Percentiles rank a stretch among this genome's conserved stretches.
Evolutionary conservation across 2,797 vertebrate species (phyloP).

Genomic region (Melanotaenia pygmaea): DNA sequence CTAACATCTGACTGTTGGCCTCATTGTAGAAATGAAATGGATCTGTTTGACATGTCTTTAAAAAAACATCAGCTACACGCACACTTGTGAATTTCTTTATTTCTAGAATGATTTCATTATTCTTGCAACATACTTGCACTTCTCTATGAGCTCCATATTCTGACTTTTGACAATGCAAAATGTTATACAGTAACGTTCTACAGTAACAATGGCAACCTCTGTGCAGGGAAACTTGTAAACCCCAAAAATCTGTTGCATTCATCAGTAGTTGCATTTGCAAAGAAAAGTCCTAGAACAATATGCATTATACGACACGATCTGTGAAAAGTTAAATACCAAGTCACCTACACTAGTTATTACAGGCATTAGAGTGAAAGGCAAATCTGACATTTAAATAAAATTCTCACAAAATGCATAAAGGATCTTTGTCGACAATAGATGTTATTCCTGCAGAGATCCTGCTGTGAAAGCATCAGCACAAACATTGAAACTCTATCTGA

Average conservation of each 20-base stretch:
- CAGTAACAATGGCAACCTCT: too few species aligned
- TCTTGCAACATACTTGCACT: too few species aligned
- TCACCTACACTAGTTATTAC: neutral
- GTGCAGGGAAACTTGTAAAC: too few species aligned
- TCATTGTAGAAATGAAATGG: neutral
- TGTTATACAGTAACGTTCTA: neutral
- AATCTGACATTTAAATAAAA: neutral
- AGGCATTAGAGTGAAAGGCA: neutral
- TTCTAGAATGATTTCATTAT: too few species aligned
- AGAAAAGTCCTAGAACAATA: neutral
- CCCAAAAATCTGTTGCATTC: too few species aligned
- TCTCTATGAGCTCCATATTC: too few species aligned
- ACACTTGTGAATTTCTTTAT: neutral
- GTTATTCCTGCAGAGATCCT: neutral
- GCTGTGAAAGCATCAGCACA: conserved; percentile 9
- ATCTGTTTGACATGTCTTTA: neutral
- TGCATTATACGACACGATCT: neutral
- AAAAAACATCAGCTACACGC: neutral
- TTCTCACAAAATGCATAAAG: too few species aligned
- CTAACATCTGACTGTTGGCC: neutral
- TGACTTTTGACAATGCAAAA: too few species aligned
- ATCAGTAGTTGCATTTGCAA: neutral
- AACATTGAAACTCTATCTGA: conserved; percentile 1
- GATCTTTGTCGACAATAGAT: too few species aligned
- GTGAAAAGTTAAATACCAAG: too few species aligned